Evolutionary conservation across 2,113 vertebrate genomes (phyloP), one percentile per base, ranked within the genome.

Genomic region (Numida meleagris): DNA sequence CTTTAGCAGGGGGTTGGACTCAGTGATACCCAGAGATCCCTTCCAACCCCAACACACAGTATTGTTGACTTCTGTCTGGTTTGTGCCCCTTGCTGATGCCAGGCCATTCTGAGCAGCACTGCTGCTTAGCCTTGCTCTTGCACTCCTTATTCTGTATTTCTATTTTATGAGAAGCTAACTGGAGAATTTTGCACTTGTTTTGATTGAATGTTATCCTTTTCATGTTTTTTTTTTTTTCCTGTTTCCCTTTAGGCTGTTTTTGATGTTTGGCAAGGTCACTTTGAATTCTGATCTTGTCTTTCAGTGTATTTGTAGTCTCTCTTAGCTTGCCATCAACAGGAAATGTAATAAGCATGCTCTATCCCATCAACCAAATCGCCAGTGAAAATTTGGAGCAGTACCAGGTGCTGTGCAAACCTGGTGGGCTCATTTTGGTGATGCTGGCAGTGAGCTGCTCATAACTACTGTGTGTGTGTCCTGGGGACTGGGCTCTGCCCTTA

Each of bases 361-460:
- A 31, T 36, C n/a, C 57, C 83, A 17, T 58, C 68, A 51, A 38
- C 46, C 36, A 33, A 31, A 38, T 34, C 31, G 5, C 29, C 14
- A 76, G 45, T 40, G 82, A 40, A 36, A 17, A 6, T 38, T 18
- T 12, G 5, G 66, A 79, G 61, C 9, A 12, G 43, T 12, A 1
- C 43, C 38, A 57, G 55, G 15, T 0, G 0, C 66, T 48, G 82
- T 42, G 29, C 73, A 83, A 82, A 13, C 1, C 46, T 55, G 0
- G 1, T 17, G 55, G 61, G 24, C 61, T 57, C 25, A 24, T 36
- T 53, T 15, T 11, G 59, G 2, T 42, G 2, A 0, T 17, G 15
- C 2, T 40, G 46, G 24, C 51, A 62, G 33, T 1, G 12, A 70
- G 11, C 33, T 2, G 0, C 17, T 12, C 0, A 0, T 31, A 36